Percentiles rank a stretch among this genome's conserved stretches.
Conservation (phyloP, 2,113 vertebrate species). For the Actinemys pallida region DNA sequence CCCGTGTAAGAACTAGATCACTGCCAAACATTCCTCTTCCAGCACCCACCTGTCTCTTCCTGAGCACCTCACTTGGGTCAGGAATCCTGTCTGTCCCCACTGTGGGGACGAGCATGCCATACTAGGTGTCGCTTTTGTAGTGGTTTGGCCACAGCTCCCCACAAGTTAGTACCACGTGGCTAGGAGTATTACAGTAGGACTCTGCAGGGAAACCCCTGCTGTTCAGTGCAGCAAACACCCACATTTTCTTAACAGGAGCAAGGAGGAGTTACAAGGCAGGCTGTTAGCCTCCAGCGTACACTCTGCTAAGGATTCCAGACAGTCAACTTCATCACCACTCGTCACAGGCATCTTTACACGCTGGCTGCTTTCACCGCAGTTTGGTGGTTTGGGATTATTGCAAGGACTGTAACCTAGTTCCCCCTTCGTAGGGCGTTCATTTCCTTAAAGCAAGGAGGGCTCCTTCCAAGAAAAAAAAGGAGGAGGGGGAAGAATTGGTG, state of each 20-base stretch:
- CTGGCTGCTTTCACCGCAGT: background rate
- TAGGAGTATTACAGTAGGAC: background rate
- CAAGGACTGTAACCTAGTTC: background rate
- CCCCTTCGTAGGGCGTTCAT: background rate
- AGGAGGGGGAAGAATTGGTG: background rate
- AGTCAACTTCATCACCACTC: background rate
- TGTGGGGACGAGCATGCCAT: background rate
- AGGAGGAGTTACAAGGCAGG: rapidly evolving
- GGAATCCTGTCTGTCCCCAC: background rate
- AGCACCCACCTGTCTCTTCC: background rate
- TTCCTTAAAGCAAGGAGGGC: background rate
- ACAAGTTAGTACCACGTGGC: background rate
- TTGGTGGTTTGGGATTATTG: background rate
- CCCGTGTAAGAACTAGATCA: background rate
- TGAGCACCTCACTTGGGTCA: rapidly evolving
- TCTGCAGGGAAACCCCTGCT: background rate
- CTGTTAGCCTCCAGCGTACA: background rate
- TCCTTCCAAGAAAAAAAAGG: background rate
- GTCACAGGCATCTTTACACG: background rate
- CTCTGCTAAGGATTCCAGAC: background rate
- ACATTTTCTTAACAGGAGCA: background rate
- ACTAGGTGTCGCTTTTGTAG: background rate
- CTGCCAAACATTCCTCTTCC: background rate
- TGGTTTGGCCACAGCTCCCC: background rate
- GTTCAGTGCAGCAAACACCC: background rate